These are phyloP conservation scores for Tipula helvola DNA, from an alignment of 2,888 invertebrate genomes.

Conservation along the genomic window DNA sequence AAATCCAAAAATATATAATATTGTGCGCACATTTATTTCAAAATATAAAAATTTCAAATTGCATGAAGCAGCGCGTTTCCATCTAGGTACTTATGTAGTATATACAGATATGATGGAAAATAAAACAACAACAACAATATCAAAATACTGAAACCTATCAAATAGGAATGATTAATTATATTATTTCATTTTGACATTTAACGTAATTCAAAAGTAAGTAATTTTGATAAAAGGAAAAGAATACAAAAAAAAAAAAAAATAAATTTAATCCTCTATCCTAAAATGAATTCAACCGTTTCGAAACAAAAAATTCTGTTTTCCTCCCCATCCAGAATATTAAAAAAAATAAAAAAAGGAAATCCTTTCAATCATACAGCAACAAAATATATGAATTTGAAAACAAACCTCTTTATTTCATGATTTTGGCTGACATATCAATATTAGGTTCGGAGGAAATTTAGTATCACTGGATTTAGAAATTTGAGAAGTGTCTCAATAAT, in stretches of 20 bases:
- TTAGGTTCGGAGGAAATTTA: too few relatives aligned
- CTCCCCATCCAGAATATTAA: not conserved
- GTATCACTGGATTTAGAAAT: too few relatives aligned
- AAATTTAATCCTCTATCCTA: not conserved
- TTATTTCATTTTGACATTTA: constrained; percentile 4
- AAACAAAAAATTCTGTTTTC: not conserved
- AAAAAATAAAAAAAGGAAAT: not conserved
- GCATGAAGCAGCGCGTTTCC: not conserved
- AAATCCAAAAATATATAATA: not conserved
- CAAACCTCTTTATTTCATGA: too few relatives aligned
- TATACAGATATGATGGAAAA: not conserved
- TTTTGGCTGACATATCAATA: too few relatives aligned
- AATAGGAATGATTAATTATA: not conserved
- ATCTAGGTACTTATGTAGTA: not conserved
- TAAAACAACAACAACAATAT: not conserved
- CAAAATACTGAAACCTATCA: not conserved
- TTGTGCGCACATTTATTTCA: not conserved
- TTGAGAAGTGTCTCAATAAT: too few relatives aligned
- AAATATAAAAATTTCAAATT: not conserved
- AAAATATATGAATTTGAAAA: not conserved
- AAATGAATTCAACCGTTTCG: not conserved
- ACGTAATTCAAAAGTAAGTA: constrained; percentile 4
- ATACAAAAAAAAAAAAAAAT: not conserved
- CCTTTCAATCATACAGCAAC: not conserved
- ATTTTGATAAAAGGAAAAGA: not conserved